Percentiles rank a stretch among this genome's conserved stretches.
Conservation (phyloP, 2,888 invertebrate species). For the Acronicta alni region DNA sequence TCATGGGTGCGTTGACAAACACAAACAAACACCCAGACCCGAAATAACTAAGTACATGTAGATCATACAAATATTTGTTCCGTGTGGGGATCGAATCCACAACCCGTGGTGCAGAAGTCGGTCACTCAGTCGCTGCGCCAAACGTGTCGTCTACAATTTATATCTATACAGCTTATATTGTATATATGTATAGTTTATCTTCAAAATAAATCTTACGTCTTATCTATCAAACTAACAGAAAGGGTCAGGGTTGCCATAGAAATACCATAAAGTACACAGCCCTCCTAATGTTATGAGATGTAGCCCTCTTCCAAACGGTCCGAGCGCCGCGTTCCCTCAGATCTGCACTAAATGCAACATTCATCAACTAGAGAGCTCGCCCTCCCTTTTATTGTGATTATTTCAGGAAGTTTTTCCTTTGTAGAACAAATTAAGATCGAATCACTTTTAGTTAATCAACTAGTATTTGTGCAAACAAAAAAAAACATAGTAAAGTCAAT, state of each 20-base stretch:
- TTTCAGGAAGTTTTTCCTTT: constrained; percentile 36
- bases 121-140: too few species aligned
- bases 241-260: constrained; percentile 42
- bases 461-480: background rate
- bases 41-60: too few species aligned
- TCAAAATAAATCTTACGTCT: constrained; percentile 1
- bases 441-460: constrained; percentile 32
- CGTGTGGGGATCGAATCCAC: too few species aligned
- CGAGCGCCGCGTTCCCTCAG: constrained; percentile 24
- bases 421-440: constrained; percentile 12
- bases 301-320: constrained; percentile 47
- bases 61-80: too few species aligned
- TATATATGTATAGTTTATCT: too few species aligned
- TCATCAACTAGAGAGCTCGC: constrained; percentile 42
- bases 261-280: constrained; percentile 44
- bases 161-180: too few species aligned
- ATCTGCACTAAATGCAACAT: constrained; percentile 36
- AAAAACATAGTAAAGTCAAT: too few species aligned
- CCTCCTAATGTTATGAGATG: constrained; percentile 48
- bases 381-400: constrained; percentile 54
- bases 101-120: too few species aligned
- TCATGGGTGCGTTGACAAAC: too few species aligned
- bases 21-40: too few species aligned
- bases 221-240: constrained; percentile 14
- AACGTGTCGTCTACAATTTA: too few species aligned